These are phyloP conservation scores for Drosophila bunnanda DNA, from an alignment of 2,888 invertebrate genomes.

Conservation along the genomic window DNA sequence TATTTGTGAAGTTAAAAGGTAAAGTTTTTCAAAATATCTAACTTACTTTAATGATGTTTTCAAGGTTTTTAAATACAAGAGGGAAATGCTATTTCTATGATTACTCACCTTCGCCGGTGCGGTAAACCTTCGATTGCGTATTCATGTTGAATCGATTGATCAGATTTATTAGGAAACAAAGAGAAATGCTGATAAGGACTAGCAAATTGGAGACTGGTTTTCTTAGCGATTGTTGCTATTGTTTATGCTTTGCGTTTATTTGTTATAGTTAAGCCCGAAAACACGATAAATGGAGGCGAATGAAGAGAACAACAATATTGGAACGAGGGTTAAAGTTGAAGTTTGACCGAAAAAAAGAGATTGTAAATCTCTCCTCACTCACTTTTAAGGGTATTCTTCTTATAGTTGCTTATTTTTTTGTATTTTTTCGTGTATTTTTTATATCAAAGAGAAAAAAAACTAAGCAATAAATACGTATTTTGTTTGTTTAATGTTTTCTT, in stretches of 20 bases:
- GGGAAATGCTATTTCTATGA: neutral
- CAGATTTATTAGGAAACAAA: conserved; percentile 28
- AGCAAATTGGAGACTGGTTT: conserved; percentile 64
- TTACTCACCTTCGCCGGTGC: conserved; percentile 83
- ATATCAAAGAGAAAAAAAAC: conserved; percentile 77
- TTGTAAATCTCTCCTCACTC: conserved; percentile 15
- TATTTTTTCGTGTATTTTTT: conserved; percentile 39
- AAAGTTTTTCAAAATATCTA: neutral
- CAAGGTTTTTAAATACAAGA: neutral
- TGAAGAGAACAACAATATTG: conserved; percentile 53
- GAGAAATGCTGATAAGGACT: conserved; percentile 76
- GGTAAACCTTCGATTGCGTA: conserved; percentile 84
- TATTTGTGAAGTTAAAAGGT: neutral
- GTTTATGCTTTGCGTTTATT: conserved; percentile 11
- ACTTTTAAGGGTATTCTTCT: conserved; percentile 31
- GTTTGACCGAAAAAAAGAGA: conserved; percentile 47
- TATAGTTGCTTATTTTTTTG: conserved; percentile 36
- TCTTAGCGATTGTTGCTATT: conserved; percentile 30
- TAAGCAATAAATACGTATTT: conserved; percentile 82
- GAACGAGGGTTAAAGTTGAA: conserved; percentile 50
- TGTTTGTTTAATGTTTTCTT: conserved; percentile 37
- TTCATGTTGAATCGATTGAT: conserved; percentile 79
- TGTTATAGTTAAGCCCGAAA: conserved; percentile 5
- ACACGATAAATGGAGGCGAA: conserved; percentile 27
- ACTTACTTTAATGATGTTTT: no score